Base-by-base conservation (phyloP, 2,113 vertebrate species). In the Oreochromis tanganicae region DNA sequence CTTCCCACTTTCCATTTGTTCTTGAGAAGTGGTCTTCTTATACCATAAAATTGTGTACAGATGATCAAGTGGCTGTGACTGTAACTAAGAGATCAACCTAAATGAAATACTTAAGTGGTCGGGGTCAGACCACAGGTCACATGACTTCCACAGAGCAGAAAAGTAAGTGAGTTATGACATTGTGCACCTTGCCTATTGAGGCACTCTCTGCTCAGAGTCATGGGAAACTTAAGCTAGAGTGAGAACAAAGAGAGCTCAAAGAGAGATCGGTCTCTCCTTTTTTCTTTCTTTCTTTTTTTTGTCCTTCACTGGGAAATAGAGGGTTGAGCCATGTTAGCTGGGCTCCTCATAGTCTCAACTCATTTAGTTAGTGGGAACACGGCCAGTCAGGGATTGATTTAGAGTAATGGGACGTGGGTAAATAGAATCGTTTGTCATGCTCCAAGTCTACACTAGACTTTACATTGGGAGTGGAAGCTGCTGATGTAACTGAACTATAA, bases 371-470 rank as follows among this genome's bases (percentile, higher is more conserved):
- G 93, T 92, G 92, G 95, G 94, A 94, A 82, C 90, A 7, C 12
- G 68, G 93, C 95, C 95, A 95, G 89, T 63, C 86, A 71, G 66
- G 89, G 93, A 93, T 92, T 95, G 95, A 96, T 96, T 94, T 94
- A 92, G 87, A 86, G 92, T 41, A 61, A 87, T 75, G 93, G 88
- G 93, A 95, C 87, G 93, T 90, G 94, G 88, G 94, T 96, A 96
- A 96, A 96, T 93, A 93, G 92, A 95, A 90, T 84, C 86, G 91
- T 95, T 96, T 96, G 92, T 95, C 94, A 94, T 91, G 92, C 90
- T 90, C 86, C 3, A 38, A 81, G 85, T 88, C 61, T 86, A 86
- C 38, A 27, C 88, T 75, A 88, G 87, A 88, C 88, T 91, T 91
- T 93, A 91, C 89, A 89, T 93, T 92, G 84, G 81, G 85, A 86